Evolutionary conservation across 1,140 invertebrate genomes (phyloP).

Genomic region (Euura saliciscinereae): DNA sequence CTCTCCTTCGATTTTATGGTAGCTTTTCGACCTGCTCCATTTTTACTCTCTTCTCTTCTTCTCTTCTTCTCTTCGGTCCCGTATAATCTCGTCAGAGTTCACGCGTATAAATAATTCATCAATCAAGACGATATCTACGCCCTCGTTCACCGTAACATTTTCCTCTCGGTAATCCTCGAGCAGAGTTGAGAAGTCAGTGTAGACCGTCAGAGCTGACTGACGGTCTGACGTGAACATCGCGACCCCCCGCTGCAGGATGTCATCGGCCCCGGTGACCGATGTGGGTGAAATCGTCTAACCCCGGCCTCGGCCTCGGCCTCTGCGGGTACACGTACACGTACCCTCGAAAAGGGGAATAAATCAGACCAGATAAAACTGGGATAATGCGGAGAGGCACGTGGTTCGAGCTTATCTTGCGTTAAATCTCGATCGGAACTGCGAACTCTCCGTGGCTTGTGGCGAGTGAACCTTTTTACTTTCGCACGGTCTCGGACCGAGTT

Average conservation of each 20-base stretch:
- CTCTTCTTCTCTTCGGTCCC: conserved; percentile 19
- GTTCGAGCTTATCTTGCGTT: neutral
- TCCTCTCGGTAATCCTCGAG: no score
- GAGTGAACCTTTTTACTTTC: neutral
- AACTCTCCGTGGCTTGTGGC: neutral
- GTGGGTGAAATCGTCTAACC: conserved; percentile 39
- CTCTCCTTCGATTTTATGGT: conserved; percentile 32
- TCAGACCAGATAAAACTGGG: no score
- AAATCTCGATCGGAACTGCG: neutral
- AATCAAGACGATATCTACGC: neutral
- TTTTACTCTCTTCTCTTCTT: conserved; percentile 16
- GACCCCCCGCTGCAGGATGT: conserved; percentile 54
- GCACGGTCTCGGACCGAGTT: neutral
- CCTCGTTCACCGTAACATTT: neutral
- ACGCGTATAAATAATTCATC: no score
- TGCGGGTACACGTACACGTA: conserved; percentile 7
- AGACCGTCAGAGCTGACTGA: conserved; percentile 51
- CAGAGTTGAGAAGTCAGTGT: neutral
- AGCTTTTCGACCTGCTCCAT: conserved; percentile 22
- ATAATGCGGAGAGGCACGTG: no score
- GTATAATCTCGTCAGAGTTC: conserved; percentile 3
- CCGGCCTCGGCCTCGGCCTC: no score
- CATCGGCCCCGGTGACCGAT: conserved; percentile 52
- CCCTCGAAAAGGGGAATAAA: no score
- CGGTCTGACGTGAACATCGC: conserved; percentile 55